Evolutionary conservation across 2,113 vertebrate genomes (phyloP), one percentile per base, ranked within the genome.

Genomic region (Tragelaphus imberbis): DNA sequence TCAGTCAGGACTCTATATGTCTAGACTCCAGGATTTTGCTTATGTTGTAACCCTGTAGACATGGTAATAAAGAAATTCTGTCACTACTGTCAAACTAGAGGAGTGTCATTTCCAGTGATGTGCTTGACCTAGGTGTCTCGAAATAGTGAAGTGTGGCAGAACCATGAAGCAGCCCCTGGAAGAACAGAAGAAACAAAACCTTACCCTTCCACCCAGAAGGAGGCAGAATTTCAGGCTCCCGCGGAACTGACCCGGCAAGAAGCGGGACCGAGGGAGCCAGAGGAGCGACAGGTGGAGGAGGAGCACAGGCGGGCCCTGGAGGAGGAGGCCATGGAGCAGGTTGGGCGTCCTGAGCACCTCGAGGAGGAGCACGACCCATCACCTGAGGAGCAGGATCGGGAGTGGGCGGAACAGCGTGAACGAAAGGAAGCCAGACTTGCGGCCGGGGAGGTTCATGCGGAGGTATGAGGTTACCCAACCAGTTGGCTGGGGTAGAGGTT

Each of bases 241-340:
- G 97, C 89, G 33, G 98, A 97, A 14, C 96, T 97, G 19, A 96
- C 97, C 75, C 98, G 97, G 71, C 98, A 91, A 1, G 98, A 94
- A 6, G 40, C 14, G 0, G 96, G 84, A 2, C 2, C 71, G 58
- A 47, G 86, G 47, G 98, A 94, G 91, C 89, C 93, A 0, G 96
- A 98, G 94, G 98, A 96, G 87, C 98, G 49, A 2, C 98, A 28
- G 58, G 99, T 98, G 59, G 99, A 99, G 87, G 99, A 99, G 23
- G 99, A 99, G 3, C 98, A 98, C 17, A 98, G 99, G 16, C 99
- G 99, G 77, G 99, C 99, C 71, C 99, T 99, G 27, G 99, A 99
- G 0, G 99, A 99, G 98, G 99, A 99, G 95, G 99, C 98, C 36
- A 99, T 99, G 99, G 99, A 99, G 98, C 99, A 99, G 98, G 99